Conservation (phyloP, 2,113 vertebrate species). For the Parotia lawesii region DNA sequence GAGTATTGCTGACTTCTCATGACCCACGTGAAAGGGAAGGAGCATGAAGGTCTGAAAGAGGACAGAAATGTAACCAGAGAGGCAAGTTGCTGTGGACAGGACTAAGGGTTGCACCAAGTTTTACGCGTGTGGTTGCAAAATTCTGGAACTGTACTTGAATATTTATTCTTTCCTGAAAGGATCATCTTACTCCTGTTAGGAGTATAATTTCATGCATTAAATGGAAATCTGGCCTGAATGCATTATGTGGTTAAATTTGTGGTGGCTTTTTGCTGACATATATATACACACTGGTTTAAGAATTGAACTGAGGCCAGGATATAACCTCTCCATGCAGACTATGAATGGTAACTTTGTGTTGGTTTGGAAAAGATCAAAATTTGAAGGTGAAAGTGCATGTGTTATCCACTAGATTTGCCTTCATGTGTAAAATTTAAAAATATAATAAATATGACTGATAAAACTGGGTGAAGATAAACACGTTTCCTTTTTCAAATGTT, state of each 20-base stretch:
- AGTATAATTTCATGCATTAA: not conserved
- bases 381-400: not conserved
- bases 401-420: not conserved
- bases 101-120: not conserved
- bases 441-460: not conserved
- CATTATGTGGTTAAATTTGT: not conserved
- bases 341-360: not conserved
- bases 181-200: not conserved
- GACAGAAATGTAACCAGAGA: not conserved
- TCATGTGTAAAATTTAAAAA: not conserved
- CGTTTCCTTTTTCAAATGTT: not conserved
- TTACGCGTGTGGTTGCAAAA: accelerated
- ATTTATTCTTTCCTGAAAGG: not conserved
- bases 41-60: not conserved
- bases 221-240: not conserved
- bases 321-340: not conserved
- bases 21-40: not conserved
- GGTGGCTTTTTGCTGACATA: not conserved
- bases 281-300: not conserved
- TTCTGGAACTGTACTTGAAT: not conserved
- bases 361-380: not conserved
- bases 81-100: not conserved
- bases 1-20: not conserved
- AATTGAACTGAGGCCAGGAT: not conserved
- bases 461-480: not conserved